Base-by-base conservation (phyloP, 2,888 invertebrate species). In the Nycteola revayana region DNA sequence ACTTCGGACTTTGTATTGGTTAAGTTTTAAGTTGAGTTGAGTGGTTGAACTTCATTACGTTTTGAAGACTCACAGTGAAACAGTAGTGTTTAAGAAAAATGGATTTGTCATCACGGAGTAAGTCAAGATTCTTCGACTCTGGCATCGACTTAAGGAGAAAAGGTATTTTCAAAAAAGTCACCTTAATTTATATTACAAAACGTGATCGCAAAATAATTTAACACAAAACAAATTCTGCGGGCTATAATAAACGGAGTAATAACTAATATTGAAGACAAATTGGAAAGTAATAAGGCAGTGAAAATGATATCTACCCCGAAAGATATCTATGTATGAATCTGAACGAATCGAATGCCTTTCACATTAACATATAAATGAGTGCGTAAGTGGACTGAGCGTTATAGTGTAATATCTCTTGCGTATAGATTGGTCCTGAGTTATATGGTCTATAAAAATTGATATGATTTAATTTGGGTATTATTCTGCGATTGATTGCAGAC, bases 101-200 rank as follows among this genome's bases (percentile, higher is more conserved):
- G 88, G 88, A 88, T 78, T 80, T 88, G 42, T 85, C 88, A 48
- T 68, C 86, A 67, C 62, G 88, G 75, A 85, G 88, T 87, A 88
- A 88, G 86, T 88, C 88, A 83, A 88, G 88, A 86, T 88, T 88
- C 87, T 88, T 85, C 79, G 88, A 88, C 85, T 88, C 88, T 69
- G 88, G 88, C 62, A 88, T 88, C 82, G 82, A 84, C 74, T 67
- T 87, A 67, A 76, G 87, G 53, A 85, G 88, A 70, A 88, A 87
- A 88, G 88, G 88, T 88, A 88, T 64, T 68, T 70, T 57, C 56
- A 59, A 44, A 42, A 44, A 26, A 49, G 56, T 43, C 36, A 21
- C 7, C 7, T n/a, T 40, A 44, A 39, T 39, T 36, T 28, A 29
- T 40, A 14, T 30, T 35, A 32, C 49, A 48, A 37, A 50, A 40